Evolutionary conservation across 1,140 invertebrate species (phyloP).

Genomic region (Drosophila azteca): DNA sequence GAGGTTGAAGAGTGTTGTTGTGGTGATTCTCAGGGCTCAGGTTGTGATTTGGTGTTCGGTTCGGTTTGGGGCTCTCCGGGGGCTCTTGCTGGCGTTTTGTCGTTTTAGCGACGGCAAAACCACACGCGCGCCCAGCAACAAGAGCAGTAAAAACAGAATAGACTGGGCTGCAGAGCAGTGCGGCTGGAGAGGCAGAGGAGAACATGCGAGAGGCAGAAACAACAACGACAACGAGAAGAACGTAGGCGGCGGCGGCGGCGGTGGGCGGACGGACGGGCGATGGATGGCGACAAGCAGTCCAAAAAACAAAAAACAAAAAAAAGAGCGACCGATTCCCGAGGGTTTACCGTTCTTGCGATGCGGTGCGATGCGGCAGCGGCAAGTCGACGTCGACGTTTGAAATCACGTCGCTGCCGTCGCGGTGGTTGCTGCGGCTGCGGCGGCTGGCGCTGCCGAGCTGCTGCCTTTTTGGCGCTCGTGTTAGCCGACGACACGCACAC

Average conservation of each 20-base stretch:
- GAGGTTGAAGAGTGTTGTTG: too few species aligned
- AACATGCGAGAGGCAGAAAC: slow-evolving; percentile 3
- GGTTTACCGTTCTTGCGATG: slow-evolving; percentile 53
- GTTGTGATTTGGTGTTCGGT: slow-evolving; percentile 1
- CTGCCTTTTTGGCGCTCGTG: slow-evolving; percentile 45
- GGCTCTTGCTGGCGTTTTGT: slow-evolving; percentile 23
- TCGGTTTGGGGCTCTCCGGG: background rate
- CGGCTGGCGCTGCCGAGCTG: slow-evolving; percentile 13
- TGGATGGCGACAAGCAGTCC: too few species aligned
- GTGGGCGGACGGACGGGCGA: slow-evolving; percentile 16
- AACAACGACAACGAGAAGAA: slow-evolving; percentile 10
- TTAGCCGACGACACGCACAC: slow-evolving; percentile 37
- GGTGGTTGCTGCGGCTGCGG: slow-evolving; percentile 23
- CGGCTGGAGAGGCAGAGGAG: background rate
- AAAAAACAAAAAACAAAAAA: too few species aligned
- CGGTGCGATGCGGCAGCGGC: slow-evolving; percentile 74
- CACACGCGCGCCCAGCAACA: slow-evolving; percentile 50
- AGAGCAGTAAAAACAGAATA: slow-evolving; percentile 37
- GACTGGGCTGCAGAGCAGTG: too few species aligned
- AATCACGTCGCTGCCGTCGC: slow-evolving; percentile 69
- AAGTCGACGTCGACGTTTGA: slow-evolving; percentile 70
- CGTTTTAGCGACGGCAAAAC: slow-evolving; percentile 73
- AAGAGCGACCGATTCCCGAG: slow-evolving; percentile 34
- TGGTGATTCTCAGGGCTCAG: background rate
- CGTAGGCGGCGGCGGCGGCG: slow-evolving; percentile 12